Base-by-base conservation (phyloP, 1,140 invertebrate genomes). In the Bradynema listronoti region DNA sequence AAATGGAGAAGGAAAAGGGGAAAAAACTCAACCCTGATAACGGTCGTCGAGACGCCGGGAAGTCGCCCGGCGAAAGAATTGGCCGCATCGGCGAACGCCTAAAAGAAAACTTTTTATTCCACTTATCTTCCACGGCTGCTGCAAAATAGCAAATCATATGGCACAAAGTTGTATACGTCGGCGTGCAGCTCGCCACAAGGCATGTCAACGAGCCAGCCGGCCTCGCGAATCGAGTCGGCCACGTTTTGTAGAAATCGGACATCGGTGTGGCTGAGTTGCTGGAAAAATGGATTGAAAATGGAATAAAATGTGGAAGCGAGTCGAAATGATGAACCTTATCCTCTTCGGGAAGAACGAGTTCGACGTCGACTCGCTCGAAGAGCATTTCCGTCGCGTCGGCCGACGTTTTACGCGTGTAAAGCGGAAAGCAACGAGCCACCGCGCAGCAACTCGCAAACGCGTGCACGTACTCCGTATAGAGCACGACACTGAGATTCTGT, bases 1-100 rank as follows among this genome's bases (percentile, higher is more conserved):
- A 39, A 39, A 19, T 39, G 19, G 11, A 39, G 11, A 39, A 11
- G 11, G 19, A 39, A 11, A 11, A 19, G 6, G 6, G 11, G 11
- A 39, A 24, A 24, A 4, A 47, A n/a, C n/a, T n/a, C n/a, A n/a
- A 68, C 69, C 33, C 57, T 72, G 34, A 72, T 68, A 11, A 75
- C 58, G 14, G 69, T 74, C 30, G 65, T 63, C 25, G 54, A 24
- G 25, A 74, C 34, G 7, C 45, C 65, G 19, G 61, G 45, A 49
- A 22, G 9, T 22, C 45, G 19, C 34, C 68, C 73, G 53, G 61
- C 66, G 4, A 65, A 27, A 11, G 42, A 22, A 14, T 57, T 7
- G 5, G 73, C 72, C 33, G 77, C 73, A 22, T 73, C 68, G 2
- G 67, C 65, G 50, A 78, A 68, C 0, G 56, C 66, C 59, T 61